Percentiles rank a stretch among this genome's conserved stretches.
Conservation (phyloP, 2,113 vertebrate genomes). For the Poecile atricapillus region DNA sequence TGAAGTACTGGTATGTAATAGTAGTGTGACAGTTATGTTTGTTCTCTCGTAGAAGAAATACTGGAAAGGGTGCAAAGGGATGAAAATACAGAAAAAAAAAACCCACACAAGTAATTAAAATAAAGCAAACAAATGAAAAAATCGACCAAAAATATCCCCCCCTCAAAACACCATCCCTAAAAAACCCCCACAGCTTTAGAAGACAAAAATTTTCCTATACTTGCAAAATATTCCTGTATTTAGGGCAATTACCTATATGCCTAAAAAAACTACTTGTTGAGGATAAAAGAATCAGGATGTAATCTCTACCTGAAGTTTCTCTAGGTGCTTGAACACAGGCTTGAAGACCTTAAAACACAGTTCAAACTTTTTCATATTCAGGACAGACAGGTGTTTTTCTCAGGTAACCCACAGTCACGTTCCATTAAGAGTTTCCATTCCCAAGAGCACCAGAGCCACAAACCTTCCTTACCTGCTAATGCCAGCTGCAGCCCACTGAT, state of each 20-base stretch:
- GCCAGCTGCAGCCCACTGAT: constrained; percentile 96
- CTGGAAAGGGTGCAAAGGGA: neutral
- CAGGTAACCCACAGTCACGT: neutral
- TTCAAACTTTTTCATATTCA: neutral
- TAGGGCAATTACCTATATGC: neutral
- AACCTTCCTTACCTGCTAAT: constrained; percentile 79
- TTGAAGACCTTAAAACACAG: neutral
- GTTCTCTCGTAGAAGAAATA: neutral
- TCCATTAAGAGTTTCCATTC: neutral
- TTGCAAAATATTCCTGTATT: neutral
- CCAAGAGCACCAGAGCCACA: neutral
- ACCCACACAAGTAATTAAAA: neutral
- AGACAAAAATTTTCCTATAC: neutral
- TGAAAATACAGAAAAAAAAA: neutral
- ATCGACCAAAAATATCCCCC: accelerated
- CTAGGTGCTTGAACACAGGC: neutral
- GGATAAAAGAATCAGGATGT: neutral
- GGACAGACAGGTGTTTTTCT: neutral
- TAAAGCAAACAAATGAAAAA: neutral
- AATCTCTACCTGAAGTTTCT: neutral
- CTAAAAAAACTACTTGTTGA: neutral
- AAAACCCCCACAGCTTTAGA: neutral
- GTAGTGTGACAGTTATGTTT: accelerated
- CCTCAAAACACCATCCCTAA: no score
- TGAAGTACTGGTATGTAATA: neutral